Base-by-base conservation (phyloP, 1,140 invertebrate species). In the Drosophila nannoptera region DNA sequence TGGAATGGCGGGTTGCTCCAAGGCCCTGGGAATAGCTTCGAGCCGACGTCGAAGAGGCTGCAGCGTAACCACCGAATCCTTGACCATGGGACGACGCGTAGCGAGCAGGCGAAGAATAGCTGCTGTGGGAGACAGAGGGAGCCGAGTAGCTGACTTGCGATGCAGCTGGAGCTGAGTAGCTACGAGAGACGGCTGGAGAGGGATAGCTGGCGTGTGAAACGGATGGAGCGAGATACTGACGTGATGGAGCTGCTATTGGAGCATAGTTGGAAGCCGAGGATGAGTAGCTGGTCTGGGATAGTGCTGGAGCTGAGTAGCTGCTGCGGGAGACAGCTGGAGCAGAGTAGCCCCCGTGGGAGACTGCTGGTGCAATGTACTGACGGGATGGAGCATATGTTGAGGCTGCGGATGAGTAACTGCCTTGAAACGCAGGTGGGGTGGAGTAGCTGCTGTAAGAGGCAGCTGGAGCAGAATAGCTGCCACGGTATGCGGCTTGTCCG, bases 301-400 rank as follows among this genome's bases (percentile, higher is more conserved):
- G 33, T 5, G 59, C 53, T 29, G 71, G 59, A 0, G 66, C 43
- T 0, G 65, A 54, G 38, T 69, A 70, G 0, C 54, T 52, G 0
- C 4, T 36, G 2, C 56, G 65, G 4, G 73, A 58, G 2, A 31
- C 35, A 4, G 52, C 52, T 22, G 72, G 40, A 4, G 63, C 46
- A 0, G 69, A 42, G 59, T 73, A 69, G 49, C 36, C 45, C 22
- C 12, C 16, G 5, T 38, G 42, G 0, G 72, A 62, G 0, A 54
- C 53, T 1, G 72, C 56, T 12, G 56, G 62, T 5, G 67, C 62
- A 7, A 62, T 4, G 7, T 69, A 69, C 50, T 69, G 58, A n/a
- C 66, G 58, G 2, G 66, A 55, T 5, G 66, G 66, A n/a, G 66
- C 52, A 32, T 14, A 48, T 29, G 22, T 32, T 2, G 45, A 50